Evolutionary conservation across 2,113 vertebrate species (phyloP), one percentile per base, ranked within the genome.

Genomic region (Phyllostomus discolor): DNA sequence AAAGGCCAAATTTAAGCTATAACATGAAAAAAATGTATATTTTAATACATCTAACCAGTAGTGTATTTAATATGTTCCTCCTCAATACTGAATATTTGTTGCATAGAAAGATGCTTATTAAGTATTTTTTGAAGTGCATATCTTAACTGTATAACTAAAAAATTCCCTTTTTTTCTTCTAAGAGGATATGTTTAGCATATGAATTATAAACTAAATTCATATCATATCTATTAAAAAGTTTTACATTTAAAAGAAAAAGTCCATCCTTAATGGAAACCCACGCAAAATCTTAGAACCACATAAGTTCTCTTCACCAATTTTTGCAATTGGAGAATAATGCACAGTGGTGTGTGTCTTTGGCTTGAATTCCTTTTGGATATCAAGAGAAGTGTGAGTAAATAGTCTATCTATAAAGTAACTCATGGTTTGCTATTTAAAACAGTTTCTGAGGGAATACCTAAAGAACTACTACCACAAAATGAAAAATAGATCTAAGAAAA

Each of bases 181-280:
- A 67, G 41, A 91, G 31, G 72, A 93, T 88, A 93, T 76, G 70
- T 46, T 93, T 59, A 81, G 80, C 19, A 50, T 92, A 81, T 73
- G 6, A 94, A 7, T 72, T 92, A 82, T 87, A 87, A 69, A 81
- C 35, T 95, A 80, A 94, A 82, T 87, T 87, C 28, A 90, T 95
- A 82, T 86, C 54, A 92, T 28, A 78, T 10, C 41, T 84, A 1
- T 69, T 43, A 92, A 96, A 88, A 89, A 46, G 17, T 76, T 76
- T 46, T 89, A 10, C 38, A 73, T 62, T 89, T 62, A 95, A 91
- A 84, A 93, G 33, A 73, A 48, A 70, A 82, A 81, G 24, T 48
- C 48, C 17, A 85, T 64, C 15, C 5, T 80, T 91, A 75, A 54
- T 43, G 26, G 31, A 96, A 78, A 46, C 24, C 87, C 28, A 79